Conservation (phyloP, 2,113 vertebrate species). For the Clarias batrachus region DNA sequence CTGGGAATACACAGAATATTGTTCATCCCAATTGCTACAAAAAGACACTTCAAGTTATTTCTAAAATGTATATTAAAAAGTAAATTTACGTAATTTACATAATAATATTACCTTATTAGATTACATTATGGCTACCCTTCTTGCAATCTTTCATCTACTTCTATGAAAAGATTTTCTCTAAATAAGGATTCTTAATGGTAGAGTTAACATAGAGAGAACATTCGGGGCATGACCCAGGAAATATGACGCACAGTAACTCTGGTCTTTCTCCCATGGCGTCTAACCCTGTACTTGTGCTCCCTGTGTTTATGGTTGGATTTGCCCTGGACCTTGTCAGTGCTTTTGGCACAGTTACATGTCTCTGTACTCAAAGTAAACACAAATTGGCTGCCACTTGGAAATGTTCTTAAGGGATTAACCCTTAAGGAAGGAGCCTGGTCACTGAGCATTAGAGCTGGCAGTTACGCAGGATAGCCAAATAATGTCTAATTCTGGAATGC, state of each 20-base stretch:
- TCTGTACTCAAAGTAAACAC: slow-evolving; percentile 36
- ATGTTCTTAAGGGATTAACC: slow-evolving; percentile 6
- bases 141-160: background rate
- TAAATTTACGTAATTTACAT: background rate
- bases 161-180: slow-evolving; percentile 7
- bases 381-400: background rate
- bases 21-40: background rate
- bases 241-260: slow-evolving; percentile 23
- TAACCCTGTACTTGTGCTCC: slow-evolving; percentile 1
- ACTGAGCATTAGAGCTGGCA: background rate
- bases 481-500: background rate
- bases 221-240: slow-evolving; percentile 29
- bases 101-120: background rate
- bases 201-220: background rate
- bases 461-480: background rate
- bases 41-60: background rate
- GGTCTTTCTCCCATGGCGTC: slow-evolving; percentile 15
- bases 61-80: background rate
- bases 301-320: slow-evolving; percentile 43
- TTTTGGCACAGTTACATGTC: slow-evolving; percentile 23
- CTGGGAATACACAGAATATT: background rate
- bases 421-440: background rate
- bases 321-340: slow-evolving; percentile 47
- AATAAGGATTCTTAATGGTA: slow-evolving; percentile 3
- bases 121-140: background rate